Base-by-base conservation (phyloP, 2,797 vertebrate genomes). In the Gorsachius magnificus region DNA sequence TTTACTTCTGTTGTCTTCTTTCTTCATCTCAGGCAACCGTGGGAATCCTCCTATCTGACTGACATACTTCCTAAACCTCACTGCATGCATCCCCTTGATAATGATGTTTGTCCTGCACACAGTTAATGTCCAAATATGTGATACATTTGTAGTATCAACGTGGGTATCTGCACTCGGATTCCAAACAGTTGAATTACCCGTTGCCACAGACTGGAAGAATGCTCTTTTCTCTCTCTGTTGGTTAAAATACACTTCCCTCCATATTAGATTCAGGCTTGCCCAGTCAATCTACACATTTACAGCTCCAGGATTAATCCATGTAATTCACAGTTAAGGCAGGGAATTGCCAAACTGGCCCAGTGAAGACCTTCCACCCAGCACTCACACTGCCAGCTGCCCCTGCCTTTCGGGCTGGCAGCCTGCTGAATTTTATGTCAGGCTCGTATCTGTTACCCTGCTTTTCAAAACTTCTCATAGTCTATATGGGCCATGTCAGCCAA, bases 61-160 rank as follows among this genome's bases (percentile, higher is more conserved):
- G 35, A 83, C 16, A 13, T 60, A 43, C 51, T 93, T 93, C 58
- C 38, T 91, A 79, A 89, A 76, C 16, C 33, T 87, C 70, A 69
- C 36, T 65, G 54, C 33, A 33, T 35, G 36, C 54, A 48, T 60
- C 63, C 33, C 36, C 35, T 54, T 61, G 77, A 80, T 81, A 87
- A 80, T 35, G 31, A n/a, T 16, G 53, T 68, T 83, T 91, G 54
- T 80, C 60, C 77, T 64, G 46, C 7, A 33, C 13, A 53, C n/a
- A 31, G 17, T 54, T 81, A 19, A 26, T 38, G 13, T 33, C 38
- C 75, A 86, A 91, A 58, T 74, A 46, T 13, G 19, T 51, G 9
- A 38, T 64, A 33, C 6, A 2, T 93, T 81, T 90, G 69, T 45
- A 86, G 19, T 68, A 63, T 81, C 79, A 56, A 33, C 56, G 53